Conservation (phyloP, 2,888 invertebrate species). For the Amiota minor region DNA sequence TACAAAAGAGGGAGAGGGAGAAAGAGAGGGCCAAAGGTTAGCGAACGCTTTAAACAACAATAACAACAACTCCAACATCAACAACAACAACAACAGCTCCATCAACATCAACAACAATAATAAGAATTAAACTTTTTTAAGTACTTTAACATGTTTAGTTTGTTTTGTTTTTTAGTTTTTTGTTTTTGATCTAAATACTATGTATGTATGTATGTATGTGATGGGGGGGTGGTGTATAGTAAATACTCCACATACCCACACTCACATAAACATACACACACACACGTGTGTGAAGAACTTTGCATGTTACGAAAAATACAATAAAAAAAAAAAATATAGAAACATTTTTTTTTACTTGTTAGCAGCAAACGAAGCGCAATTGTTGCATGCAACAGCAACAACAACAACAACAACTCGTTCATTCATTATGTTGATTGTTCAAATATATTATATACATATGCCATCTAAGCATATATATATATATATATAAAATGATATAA, state of each 20-base stretch:
- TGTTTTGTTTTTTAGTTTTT: too few species aligned
- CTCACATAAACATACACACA: not conserved
- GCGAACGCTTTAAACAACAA: not conserved
- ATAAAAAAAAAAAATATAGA: too few species aligned
- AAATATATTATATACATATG: not conserved
- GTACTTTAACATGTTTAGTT: not conserved
- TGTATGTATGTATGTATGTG: not conserved
- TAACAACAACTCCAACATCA: not conserved
- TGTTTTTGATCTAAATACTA: too few species aligned
- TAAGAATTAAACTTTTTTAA: not conserved
- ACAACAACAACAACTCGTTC: slow-evolving; percentile 2
- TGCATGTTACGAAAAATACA: not conserved
- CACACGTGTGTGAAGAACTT: not conserved
- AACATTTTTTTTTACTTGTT: not conserved
- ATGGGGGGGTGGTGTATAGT: too few species aligned
- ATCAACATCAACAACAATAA: slow-evolving; percentile 11
- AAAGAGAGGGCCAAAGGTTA: not conserved
- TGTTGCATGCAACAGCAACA: not conserved
- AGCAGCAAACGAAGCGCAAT: not conserved
- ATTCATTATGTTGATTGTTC: slow-evolving; percentile 1
- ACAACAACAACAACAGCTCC: not conserved
- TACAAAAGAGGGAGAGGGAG: not conserved
- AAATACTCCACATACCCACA: not conserved
- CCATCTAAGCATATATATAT: too few species aligned
- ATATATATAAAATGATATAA: too few species aligned